Evolutionary conservation across 2,797 vertebrate species (phyloP).

Genomic region (Florisuga fusca): DNA sequence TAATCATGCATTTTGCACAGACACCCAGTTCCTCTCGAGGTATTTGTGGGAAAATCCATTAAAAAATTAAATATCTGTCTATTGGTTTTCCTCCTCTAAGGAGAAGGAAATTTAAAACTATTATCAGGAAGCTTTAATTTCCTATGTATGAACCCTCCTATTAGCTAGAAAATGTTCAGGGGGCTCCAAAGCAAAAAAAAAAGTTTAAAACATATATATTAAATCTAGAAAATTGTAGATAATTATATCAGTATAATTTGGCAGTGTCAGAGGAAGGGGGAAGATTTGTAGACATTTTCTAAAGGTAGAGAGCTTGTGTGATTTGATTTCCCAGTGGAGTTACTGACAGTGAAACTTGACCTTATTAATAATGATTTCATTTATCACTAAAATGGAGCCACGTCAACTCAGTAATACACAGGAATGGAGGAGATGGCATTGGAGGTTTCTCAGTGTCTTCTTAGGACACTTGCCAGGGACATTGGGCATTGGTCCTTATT

Average conservation of each 20-base stretch:
- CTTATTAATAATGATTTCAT: neutral
- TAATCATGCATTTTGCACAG: conserved; percentile 23
- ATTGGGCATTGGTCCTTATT: neutral
- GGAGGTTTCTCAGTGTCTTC: neutral
- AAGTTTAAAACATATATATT: neutral
- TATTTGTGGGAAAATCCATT: neutral
- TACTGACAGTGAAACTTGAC: neutral
- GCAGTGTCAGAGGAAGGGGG: neutral
- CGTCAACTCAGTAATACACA: neutral
- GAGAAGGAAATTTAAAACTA: neutral
- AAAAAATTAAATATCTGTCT: neutral
- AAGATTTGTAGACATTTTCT: neutral
- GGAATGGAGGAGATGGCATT: neutral
- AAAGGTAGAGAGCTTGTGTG: neutral
- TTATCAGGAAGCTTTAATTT: neutral
- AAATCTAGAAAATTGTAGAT: neutral
- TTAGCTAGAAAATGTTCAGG: neutral
- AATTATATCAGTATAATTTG: conserved; percentile 12
- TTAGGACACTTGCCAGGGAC: neutral
- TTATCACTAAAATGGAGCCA: neutral
- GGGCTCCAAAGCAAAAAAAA: neutral
- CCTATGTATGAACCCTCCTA: neutral
- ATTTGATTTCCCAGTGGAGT: neutral
- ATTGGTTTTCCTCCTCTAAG: neutral
- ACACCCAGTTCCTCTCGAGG: neutral